Base-by-base conservation (phyloP, 2,888 invertebrate species). In the Lasioglossum zephyrum region DNA sequence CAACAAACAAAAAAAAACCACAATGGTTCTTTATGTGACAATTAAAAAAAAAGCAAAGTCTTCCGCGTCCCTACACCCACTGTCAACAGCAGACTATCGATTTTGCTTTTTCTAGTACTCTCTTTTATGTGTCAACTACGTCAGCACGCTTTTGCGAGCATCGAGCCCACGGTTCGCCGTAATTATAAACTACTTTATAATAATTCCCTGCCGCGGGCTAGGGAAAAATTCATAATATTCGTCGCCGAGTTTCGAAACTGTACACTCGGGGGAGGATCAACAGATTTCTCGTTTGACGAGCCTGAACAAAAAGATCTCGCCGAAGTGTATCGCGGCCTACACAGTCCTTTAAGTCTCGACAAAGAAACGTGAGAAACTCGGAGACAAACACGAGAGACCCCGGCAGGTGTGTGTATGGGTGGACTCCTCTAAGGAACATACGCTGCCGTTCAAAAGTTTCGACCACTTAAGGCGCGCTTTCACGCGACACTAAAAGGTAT, bases 161-260 rank as follows among this genome's bases (percentile, higher is more conserved):
- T 36, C 66, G 66, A 18, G 66, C 3, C 18, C 31, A 36, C 36
- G 63, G 26, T 63, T 39, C 66, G 9, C 66, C 5, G 39, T 69
- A 69, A 69, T 69, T 69, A 69, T 36, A 39, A 69, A 69, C 69
- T 69, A 39, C 9, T 69, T 36, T 69, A 36, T 66, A 31, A 66
- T 66, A 66, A 36, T 66, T 31, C 18, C 13, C 4, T 11, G 60
- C 26, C 60, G 4, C 8, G 1, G 60, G 60, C 26, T n/a, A 3
- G n/a, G 11, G 11, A 57, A 60, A 60, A 60, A 60, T 60, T 26
- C 11, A 9, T 26, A 13, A 60, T 60, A 60, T 9, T 22, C 57
- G 9, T n/a, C 57, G n/a, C n/a, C 11, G 57, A 57, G n/a, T n/a
- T n/a, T 11, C 57, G 8, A 22, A 53, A 60, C 53, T 53, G 49